These are phyloP conservation scores for Chloroceryle amazona DNA, from an alignment of 2,797 vertebrate genomes.

Conservation along the genomic window DNA sequence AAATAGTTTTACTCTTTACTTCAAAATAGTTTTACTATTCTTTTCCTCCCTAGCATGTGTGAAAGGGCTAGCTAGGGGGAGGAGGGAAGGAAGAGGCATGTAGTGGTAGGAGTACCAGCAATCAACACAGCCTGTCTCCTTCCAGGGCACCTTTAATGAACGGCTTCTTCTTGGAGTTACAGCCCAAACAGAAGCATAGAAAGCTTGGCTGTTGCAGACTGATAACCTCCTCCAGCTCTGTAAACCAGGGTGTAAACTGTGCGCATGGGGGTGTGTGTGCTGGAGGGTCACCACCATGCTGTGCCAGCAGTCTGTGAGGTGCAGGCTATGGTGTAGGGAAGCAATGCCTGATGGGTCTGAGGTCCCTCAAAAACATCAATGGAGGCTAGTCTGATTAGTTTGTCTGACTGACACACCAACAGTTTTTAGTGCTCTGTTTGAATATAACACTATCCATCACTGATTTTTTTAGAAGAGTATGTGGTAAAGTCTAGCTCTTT, in stretches of 20 bases:
- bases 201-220: background rate
- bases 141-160: background rate
- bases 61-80: background rate
- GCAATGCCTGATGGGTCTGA: background rate
- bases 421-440: background rate
- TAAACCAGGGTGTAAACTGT: background rate
- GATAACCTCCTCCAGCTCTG: rapidly evolving
- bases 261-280: rapidly evolving
- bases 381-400: background rate
- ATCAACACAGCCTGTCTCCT: background rate
- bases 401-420: background rate
- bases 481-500: rapidly evolving
- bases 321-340: background rate
- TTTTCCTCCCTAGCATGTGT: background rate
- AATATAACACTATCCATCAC: background rate
- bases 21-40: constrained; percentile 67
- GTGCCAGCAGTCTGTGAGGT: background rate
- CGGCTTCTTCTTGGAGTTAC: background rate
- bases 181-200: rapidly evolving
- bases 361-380: background rate
- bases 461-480: background rate
- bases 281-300: background rate
- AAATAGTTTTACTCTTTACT: constrained; percentile 58
- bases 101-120: background rate
- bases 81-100: background rate